Conservation (phyloP, 2,797 vertebrate genomes). For the Rhinoraja longicauda region DNA sequence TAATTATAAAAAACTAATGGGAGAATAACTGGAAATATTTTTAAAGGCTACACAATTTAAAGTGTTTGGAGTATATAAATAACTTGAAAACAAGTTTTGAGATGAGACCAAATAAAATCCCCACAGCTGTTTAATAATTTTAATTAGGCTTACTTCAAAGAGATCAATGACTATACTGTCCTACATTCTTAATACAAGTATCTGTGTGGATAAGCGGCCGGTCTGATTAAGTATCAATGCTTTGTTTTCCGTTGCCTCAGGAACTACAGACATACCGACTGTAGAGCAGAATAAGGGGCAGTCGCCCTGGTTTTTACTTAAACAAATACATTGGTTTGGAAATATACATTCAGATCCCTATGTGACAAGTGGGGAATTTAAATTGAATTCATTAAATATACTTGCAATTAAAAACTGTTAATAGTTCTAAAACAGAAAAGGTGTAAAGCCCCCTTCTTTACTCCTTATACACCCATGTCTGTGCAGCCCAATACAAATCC, state of each 20-base stretch:
- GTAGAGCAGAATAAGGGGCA: neutral
- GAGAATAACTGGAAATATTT: neutral
- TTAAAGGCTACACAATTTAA: neutral
- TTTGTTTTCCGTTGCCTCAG: neutral
- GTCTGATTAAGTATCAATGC: neutral
- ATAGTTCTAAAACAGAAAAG: too few relatives aligned
- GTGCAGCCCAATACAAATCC: too few relatives aligned
- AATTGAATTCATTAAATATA: too few relatives aligned
- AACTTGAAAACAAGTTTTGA: neutral
- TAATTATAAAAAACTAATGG: neutral
- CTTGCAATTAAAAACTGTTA: too few relatives aligned
- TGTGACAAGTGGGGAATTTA: too few relatives aligned
- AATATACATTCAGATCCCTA: too few relatives aligned
- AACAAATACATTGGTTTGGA: too few relatives aligned
- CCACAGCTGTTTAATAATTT: constrained; percentile 12
- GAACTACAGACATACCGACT: neutral
- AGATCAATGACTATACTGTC: neutral
- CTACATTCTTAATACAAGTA: neutral
- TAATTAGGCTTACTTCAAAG: constrained; percentile 9
- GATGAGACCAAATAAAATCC: neutral
- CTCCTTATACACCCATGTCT: too few relatives aligned
- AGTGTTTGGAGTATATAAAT: neutral
- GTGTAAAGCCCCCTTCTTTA: too few relatives aligned
- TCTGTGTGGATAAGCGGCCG: neutral
- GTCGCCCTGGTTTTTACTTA: too few relatives aligned